phyloP scores from a whole-genome alignment of 2,113 vertebrate species.

The Callaeas wilsoni region DNA sequence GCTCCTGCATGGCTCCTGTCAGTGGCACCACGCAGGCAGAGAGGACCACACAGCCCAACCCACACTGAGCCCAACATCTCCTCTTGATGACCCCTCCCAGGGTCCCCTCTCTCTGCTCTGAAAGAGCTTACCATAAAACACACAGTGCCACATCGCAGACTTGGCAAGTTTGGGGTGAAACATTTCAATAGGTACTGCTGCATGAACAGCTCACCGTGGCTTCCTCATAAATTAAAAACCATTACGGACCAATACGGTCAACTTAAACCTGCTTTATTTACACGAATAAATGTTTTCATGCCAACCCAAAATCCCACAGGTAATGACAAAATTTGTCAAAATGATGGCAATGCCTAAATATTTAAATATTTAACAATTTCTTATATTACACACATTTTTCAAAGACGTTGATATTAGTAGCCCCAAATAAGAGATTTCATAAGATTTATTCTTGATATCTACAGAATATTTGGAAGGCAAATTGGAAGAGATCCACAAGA shows the following conservation, averaged over 20 bases:
- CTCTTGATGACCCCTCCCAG: background rate
- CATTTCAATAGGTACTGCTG: background rate
- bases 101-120: background rate
- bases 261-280: background rate
- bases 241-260: background rate
- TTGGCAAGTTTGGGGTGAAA: background rate
- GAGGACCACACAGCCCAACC: background rate
- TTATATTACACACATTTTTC: background rate
- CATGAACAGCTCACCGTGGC: background rate
- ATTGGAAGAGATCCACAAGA: too few species aligned
- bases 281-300: background rate
- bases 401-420: background rate
- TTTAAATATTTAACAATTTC: background rate
- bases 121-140: background rate
- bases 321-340: background rate
- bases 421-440: background rate
- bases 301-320: background rate
- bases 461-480: too few species aligned
- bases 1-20: background rate
- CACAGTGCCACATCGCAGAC: background rate
- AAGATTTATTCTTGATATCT: background rate
- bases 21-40: rapidly evolving
- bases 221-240: background rate
- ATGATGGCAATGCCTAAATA: background rate
- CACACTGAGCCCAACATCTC: rapidly evolving